phyloP scores from a whole-genome alignment of 2,888 invertebrate species.

The Microplitis manilae region DNA sequence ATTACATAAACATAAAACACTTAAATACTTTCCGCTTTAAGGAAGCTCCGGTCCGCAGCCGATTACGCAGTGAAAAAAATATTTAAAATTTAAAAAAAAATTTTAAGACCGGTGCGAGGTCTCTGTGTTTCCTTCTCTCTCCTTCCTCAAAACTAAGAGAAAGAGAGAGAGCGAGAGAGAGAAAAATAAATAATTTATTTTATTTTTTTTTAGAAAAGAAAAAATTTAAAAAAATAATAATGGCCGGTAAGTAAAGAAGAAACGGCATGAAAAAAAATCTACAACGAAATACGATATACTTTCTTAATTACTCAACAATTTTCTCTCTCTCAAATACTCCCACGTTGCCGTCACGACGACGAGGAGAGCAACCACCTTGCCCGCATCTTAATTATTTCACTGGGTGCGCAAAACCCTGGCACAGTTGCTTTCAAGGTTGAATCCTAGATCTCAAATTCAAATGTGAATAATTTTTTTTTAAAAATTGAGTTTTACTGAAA shows the following conservation, averaged over 20 bases:
- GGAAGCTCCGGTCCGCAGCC: neutral
- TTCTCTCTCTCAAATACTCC: constrained; percentile 33
- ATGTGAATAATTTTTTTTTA: neutral
- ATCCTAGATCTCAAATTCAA: constrained; percentile 8
- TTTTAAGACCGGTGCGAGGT: constrained; percentile 23
- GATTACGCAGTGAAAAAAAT: constrained; percentile 19
- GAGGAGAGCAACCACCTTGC: constrained; percentile 32
- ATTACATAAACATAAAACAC: constrained; percentile 19
- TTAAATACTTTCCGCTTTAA: neutral
- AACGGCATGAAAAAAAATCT: neutral
- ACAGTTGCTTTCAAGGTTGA: constrained; percentile 28
- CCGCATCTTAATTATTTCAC: constrained; percentile 21
- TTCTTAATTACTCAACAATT: constrained; percentile 6
- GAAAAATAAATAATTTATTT: constrained; percentile 10
- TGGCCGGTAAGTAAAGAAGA: constrained; percentile 41
- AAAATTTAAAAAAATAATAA: constrained; percentile 31
- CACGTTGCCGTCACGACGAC: constrained; percentile 32
- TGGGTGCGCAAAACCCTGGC: constrained; percentile 32
- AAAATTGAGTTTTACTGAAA: constrained; percentile 6
- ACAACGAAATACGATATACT: neutral
- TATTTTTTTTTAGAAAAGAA: neutral
- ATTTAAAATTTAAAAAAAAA: neutral
- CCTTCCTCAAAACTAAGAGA: constrained; percentile 10
- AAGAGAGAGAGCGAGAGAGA: constrained; percentile 22
- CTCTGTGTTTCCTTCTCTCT: constrained; percentile 21